These are phyloP conservation scores for Thalassoma bifasciatum DNA, from an alignment of 2,113 vertebrate species.

Conservation along the genomic window DNA sequence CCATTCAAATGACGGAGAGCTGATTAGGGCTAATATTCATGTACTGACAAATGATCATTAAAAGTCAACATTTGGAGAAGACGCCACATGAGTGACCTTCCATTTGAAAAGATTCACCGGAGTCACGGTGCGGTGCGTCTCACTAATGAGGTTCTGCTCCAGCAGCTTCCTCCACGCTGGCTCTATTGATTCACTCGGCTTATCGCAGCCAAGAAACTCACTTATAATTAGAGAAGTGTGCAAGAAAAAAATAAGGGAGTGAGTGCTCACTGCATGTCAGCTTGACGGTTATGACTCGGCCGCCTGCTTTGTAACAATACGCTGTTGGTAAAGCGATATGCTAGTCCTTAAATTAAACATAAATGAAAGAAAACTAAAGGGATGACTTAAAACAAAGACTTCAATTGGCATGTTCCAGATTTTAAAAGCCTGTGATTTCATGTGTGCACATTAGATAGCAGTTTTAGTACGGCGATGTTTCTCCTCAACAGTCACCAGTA, in stretches of 20 bases:
- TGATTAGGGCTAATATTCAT: slow-evolving; percentile 18
- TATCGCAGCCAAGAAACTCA: slow-evolving; percentile 14
- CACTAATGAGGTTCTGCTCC: slow-evolving; percentile 44
- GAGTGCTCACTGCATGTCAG: slow-evolving; percentile 15
- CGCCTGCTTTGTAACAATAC: not conserved
- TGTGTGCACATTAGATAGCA: not conserved
- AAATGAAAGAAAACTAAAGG: no score
- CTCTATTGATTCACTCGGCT: slow-evolving; percentile 36
- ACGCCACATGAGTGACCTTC: slow-evolving; percentile 27
- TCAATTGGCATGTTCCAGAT: no score
- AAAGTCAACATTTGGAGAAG: slow-evolving; percentile 24
- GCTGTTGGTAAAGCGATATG: not conserved
- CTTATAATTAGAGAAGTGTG: not conserved
- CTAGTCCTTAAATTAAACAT: not conserved
- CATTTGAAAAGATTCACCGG: slow-evolving; percentile 15
- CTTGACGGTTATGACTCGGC: not conserved
- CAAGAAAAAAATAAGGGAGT: not conserved
- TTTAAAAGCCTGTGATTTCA: no score
- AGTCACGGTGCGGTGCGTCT: slow-evolving; percentile 24
- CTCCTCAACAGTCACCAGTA: slow-evolving; percentile 8
- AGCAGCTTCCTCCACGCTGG: slow-evolving; percentile 7
- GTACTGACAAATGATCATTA: not conserved
- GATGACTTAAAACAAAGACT: no score
- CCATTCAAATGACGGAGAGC: not conserved
- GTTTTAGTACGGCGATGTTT: not conserved